These are phyloP conservation scores for Trichonephila clavata DNA, from an alignment of 1,140 invertebrate genomes.

Conservation along the genomic window DNA sequence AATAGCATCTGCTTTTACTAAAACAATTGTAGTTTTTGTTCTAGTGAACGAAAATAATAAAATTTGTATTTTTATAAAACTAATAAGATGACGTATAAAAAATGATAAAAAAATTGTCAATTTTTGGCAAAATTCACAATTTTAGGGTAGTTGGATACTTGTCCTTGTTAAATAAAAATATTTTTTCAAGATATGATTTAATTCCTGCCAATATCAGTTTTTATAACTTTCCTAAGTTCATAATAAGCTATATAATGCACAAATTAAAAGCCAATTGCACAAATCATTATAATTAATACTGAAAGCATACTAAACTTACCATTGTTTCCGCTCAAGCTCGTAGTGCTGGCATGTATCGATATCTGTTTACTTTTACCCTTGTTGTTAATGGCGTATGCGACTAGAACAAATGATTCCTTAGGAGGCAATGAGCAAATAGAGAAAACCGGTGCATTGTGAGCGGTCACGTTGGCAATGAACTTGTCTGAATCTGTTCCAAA, in stretches of 20 bases:
- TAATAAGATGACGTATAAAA: no score
- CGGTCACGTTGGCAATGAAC: slow-evolving; percentile 75
- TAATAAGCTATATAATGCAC: not conserved
- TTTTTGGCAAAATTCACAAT: no score
- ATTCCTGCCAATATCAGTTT: no score
- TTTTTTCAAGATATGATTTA: no score
- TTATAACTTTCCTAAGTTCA: not conserved
- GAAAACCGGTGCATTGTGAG: slow-evolving; percentile 77
- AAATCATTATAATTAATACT: not conserved
- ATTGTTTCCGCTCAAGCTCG: slow-evolving; percentile 79
- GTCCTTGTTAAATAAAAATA: not conserved
- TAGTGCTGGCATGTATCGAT: slow-evolving; percentile 90
- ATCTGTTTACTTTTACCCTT: slow-evolving; percentile 86
- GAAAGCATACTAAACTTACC: not conserved
- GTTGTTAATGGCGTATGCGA: slow-evolving; percentile 86
- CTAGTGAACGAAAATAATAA: no score
- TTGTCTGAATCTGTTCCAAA: slow-evolving; percentile 82
- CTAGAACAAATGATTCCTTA: slow-evolving; percentile 75
- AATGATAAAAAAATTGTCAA: no score
- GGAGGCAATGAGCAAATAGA: slow-evolving; percentile 76
- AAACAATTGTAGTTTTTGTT: no score
- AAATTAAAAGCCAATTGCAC: not conserved
- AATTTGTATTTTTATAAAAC: no score
- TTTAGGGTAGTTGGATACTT: no score
- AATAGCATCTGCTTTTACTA: no score